Conservation (phyloP, 2,888 invertebrate genomes). For the Cataglyphis livida region DNA sequence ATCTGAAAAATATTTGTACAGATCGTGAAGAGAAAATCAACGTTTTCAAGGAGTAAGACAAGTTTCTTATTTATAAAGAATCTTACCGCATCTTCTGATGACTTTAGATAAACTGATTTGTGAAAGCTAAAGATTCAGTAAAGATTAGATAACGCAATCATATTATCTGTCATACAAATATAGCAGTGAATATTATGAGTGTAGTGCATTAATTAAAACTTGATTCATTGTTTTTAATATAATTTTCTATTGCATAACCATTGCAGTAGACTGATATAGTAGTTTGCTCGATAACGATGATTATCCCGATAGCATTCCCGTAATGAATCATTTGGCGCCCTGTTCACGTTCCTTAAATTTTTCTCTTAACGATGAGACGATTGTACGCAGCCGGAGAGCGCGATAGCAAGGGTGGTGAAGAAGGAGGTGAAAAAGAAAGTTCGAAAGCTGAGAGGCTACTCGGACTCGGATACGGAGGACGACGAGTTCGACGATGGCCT, state of each 20-base stretch:
- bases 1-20: background rate
- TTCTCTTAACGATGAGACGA: conserved; percentile 57
- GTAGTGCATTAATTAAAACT: conserved; percentile 6
- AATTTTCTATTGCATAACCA: background rate
- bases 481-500: conserved; percentile 90
- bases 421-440: conserved; percentile 87
- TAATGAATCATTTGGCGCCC: conserved; percentile 1
- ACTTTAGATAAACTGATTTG: conserved; percentile 24
- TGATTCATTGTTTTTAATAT: conserved; percentile 24
- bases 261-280: background rate
- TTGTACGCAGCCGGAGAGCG: conserved; percentile 88
- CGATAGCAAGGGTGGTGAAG: conserved; percentile 87
- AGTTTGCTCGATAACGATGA: conserved; percentile 18
- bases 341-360: conserved; percentile 31
- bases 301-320: conserved; percentile 27
- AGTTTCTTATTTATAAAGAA: background rate
- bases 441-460: conserved; percentile 83
- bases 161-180: conserved; percentile 53
- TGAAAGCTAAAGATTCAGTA: conserved; percentile 21
- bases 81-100: background rate
- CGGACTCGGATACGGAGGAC: conserved; percentile 88
- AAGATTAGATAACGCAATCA: conserved; percentile 63
- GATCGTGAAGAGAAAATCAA: background rate
- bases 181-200: background rate
- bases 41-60: background rate